Evolutionary conservation across 2,113 vertebrate species (phyloP).

Genomic region (Aphyosemion australe): DNA sequence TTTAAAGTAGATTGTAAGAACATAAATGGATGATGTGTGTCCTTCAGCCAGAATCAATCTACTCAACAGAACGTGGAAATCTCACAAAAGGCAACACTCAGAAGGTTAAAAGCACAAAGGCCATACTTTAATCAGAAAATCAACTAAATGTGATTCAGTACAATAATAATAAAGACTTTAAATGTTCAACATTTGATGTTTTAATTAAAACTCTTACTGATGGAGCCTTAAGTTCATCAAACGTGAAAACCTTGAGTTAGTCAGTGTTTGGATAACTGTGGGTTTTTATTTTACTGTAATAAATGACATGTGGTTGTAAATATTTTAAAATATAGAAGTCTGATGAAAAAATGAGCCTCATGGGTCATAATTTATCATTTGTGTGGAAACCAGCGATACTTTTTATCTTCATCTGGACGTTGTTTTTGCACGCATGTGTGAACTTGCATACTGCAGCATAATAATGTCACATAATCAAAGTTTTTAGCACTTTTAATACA

Average conservation of each 20-base stretch:
- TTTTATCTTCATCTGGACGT: no score
- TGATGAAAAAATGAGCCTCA: not conserved
- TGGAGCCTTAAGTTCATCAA: not conserved
- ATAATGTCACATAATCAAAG: no score
- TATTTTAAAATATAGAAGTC: slow-evolving; percentile 54
- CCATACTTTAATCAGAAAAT: no score
- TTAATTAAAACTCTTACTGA: slow-evolving; percentile 63
- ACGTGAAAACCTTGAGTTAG: not conserved
- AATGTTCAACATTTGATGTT: slow-evolving; percentile 15
- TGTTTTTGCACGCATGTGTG: no score
- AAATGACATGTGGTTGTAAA: slow-evolving; percentile 57
- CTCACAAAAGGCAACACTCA: not conserved
- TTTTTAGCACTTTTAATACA: no score
- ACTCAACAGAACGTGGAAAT: not conserved
- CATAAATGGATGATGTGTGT: not conserved
- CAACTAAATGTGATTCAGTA: no score
- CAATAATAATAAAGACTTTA: no score
- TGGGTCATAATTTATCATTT: no score
- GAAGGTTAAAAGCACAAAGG: slow-evolving; percentile 6
- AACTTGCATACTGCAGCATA: no score
- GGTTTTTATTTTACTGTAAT: slow-evolving; percentile 59
- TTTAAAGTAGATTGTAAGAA: slow-evolving; percentile 1
- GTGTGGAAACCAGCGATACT: no score
- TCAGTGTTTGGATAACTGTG: slow-evolving; percentile 28
- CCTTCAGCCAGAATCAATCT: not conserved